Percentiles rank a stretch among this genome's conserved stretches.
phyloP scores from a whole-genome alignment of 2,888 invertebrate species.

The Cephonodes hylas region DNA sequence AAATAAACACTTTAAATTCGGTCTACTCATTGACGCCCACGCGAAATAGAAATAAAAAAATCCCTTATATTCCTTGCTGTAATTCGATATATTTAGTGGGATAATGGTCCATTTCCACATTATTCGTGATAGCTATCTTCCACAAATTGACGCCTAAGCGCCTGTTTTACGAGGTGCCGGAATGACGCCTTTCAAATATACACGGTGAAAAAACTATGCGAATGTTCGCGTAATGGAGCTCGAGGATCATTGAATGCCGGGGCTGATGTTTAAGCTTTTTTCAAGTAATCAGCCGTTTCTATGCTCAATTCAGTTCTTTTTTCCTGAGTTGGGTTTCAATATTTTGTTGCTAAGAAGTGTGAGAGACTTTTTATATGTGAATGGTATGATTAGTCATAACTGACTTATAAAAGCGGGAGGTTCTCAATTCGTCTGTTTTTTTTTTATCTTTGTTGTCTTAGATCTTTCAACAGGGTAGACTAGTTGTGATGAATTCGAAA shows the following conservation, averaged over 20 bases:
- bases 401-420: too few relatives aligned
- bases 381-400: too few relatives aligned
- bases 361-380: too few relatives aligned
- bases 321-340: not conserved
- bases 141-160: not conserved
- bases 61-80: not conserved
- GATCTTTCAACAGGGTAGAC: too few relatives aligned
- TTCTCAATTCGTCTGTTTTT: too few relatives aligned
- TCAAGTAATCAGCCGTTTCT: not conserved
- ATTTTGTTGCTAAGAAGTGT: too few relatives aligned
- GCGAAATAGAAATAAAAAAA: not conserved
- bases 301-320: not conserved
- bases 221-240: not conserved
- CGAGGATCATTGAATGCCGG: not conserved
- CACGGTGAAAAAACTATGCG: conserved; percentile 1
- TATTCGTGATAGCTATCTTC: not conserved
- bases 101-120: not conserved
- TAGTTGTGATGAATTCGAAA: too few relatives aligned
- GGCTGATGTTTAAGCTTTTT: not conserved
- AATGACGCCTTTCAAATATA: not conserved
- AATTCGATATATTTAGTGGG: conserved; percentile 3
- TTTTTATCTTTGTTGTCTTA: too few relatives aligned
- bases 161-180: not conserved
- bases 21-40: not conserved
- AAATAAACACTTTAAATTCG: too few relatives aligned